Conservation (phyloP, 92 coral and sea anemone genomes). For the Hydrozoanthus gracilis region DNA sequence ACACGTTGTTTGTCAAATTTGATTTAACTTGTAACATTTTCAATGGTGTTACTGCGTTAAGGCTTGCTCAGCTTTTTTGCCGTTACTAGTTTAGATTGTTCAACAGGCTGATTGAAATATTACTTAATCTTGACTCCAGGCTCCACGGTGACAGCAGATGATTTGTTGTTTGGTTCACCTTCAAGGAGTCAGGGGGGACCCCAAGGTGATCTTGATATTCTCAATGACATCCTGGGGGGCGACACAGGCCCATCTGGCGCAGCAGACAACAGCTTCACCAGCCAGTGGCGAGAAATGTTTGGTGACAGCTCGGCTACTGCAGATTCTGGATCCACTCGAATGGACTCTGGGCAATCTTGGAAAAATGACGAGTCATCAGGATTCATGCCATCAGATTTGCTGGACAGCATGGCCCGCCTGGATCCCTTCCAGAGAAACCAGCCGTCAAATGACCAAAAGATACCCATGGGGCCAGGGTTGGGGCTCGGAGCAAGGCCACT, state of each 20-base stretch:
- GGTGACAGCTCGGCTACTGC: slow-evolving; percentile 70
- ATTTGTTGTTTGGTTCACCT: slow-evolving; percentile 88
- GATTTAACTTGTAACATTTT: neutral
- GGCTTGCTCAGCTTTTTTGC: too few relatives aligned
- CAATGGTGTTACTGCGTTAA: neutral
- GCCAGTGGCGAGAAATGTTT: slow-evolving; percentile 94
- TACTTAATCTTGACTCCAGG: slow-evolving; percentile 1
- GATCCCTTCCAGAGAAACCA: slow-evolving; percentile 74
- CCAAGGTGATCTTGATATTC: slow-evolving; percentile 72
- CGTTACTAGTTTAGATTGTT: neutral
- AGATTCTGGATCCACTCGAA: slow-evolving; percentile 29
- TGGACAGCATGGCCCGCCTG: slow-evolving; percentile 84
- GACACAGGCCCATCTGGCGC: slow-evolving; percentile 53
- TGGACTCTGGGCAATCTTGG: slow-evolving; percentile 60
- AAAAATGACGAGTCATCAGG: slow-evolving; percentile 61
- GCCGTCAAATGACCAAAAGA: slow-evolving; percentile 3
- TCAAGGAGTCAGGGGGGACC: slow-evolving; percentile 58
- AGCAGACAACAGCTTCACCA: slow-evolving; percentile 85
- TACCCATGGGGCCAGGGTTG: neutral
- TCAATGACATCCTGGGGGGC: slow-evolving; percentile 78
- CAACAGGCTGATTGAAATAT: neutral
- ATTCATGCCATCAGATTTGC: slow-evolving; percentile 93
- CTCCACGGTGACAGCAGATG: slow-evolving; percentile 75
- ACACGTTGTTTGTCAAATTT: neutral
- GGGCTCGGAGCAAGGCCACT: slow-evolving; percentile 32